Evolutionary conservation across 2,113 vertebrate genomes (phyloP).

Genomic region (Ranitomeya imitator): DNA sequence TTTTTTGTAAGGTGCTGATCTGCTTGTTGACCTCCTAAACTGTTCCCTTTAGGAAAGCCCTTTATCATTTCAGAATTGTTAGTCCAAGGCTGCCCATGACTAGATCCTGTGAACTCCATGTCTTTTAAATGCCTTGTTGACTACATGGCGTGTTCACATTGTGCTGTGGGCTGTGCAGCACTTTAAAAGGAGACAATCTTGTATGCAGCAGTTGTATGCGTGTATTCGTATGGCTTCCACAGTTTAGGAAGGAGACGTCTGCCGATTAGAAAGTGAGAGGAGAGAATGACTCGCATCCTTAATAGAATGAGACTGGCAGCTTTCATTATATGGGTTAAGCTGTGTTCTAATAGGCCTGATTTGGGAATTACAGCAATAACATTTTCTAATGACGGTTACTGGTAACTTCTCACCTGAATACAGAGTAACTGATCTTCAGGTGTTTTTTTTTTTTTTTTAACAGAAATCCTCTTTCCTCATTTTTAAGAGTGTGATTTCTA

Average conservation of each 20-base stretch:
- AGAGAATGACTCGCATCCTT: not conserved
- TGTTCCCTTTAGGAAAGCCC: not conserved
- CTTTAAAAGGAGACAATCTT: constrained; percentile 20
- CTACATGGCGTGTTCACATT: constrained; percentile 6
- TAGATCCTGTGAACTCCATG: not conserved
- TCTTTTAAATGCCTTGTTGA: not conserved
- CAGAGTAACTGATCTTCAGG: constrained; percentile 15
- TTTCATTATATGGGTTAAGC: constrained; percentile 13
- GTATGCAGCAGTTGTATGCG: constrained; percentile 35
- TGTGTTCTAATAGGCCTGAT: constrained; percentile 34
- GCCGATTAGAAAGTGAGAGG: not conserved
- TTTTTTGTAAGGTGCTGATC: constrained; percentile 31
- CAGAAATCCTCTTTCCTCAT: constrained; percentile 19
- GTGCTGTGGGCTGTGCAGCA: not conserved
- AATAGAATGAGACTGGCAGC: constrained; percentile 33
- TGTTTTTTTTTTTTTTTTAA: constrained; percentile 15
- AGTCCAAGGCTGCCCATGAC: not conserved
- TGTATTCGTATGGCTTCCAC: constrained; percentile 5
- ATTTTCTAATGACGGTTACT: constrained; percentile 57
- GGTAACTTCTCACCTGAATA: constrained; percentile 51
- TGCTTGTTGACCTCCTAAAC: not conserved
- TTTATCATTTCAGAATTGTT: not conserved
- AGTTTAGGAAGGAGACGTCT: not conserved
- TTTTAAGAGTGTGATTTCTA: constrained; percentile 23
- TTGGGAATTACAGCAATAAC: constrained; percentile 55